These are phyloP conservation scores for Sarcophaga variegata DNA, from an alignment of 2,888 invertebrate species.

Conservation along the genomic window DNA sequence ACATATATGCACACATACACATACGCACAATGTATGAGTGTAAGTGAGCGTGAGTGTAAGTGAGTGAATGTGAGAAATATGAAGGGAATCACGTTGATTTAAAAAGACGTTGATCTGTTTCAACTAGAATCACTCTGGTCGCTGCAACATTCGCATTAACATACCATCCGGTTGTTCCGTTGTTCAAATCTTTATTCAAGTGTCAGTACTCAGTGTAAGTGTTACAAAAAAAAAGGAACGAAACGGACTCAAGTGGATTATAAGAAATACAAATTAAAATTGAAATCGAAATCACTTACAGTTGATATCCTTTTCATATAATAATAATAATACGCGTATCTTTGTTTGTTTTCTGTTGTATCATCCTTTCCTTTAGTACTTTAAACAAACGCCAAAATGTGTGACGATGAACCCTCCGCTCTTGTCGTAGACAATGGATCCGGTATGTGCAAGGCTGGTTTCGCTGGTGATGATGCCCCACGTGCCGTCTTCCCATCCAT, in stretches of 20 bases:
- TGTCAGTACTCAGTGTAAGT: slow-evolving; percentile 72
- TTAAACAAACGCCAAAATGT: slow-evolving; percentile 84
- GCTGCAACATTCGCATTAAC: slow-evolving; percentile 79
- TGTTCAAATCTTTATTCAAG: slow-evolving; percentile 64
- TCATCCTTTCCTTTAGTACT: slow-evolving; percentile 40
- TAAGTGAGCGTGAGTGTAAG: slow-evolving; percentile 48
- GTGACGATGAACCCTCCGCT: slow-evolving; percentile 96
- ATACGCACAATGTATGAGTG: slow-evolving; percentile 1
- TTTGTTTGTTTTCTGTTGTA: slow-evolving; percentile 36
- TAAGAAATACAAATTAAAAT: slow-evolving; percentile 5
- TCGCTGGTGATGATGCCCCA: slow-evolving; percentile 97
- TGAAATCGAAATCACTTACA: slow-evolving; percentile 2
- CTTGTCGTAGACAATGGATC: slow-evolving; percentile 98
- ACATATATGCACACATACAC: not conserved
- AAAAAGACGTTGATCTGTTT: slow-evolving; percentile 73
- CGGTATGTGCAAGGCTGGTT: slow-evolving; percentile 98
- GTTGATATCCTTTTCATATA: slow-evolving; percentile 28
- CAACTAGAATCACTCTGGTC: slow-evolving; percentile 80
- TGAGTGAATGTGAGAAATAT: slow-evolving; percentile 63
- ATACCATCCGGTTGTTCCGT: slow-evolving; percentile 72
- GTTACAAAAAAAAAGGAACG: not conserved
- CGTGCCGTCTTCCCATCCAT: slow-evolving; percentile 96
- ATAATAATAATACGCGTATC: not conserved
- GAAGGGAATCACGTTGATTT: slow-evolving; percentile 72
- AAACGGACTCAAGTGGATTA: slow-evolving; percentile 11